Conservation (phyloP, 2,113 vertebrate genomes). For the Andinoacara biseriatus region DNA sequence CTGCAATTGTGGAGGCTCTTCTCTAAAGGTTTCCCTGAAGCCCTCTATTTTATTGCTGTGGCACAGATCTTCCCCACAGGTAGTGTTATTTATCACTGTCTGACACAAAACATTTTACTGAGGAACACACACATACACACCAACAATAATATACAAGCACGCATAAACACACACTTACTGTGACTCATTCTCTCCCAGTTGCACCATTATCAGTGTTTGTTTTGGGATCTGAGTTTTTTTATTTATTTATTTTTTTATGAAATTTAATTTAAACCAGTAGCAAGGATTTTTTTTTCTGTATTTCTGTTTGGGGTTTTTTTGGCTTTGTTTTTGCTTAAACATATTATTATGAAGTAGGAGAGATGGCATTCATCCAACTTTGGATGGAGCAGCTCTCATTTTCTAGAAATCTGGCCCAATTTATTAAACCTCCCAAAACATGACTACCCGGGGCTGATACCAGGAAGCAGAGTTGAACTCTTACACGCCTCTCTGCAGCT, state of each 20-base stretch:
- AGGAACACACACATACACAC: slow-evolving; percentile 9
- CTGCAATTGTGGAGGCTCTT: slow-evolving; percentile 28
- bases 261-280: neutral
- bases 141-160: neutral
- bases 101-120: slow-evolving; percentile 13
- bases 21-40: slow-evolving; percentile 35
- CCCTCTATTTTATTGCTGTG: slow-evolving; percentile 43
- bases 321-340: neutral
- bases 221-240: neutral
- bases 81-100: slow-evolving; percentile 40
- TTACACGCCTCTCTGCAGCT: too few species aligned
- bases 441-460: too few species aligned
- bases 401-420: too few species aligned
- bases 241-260: neutral
- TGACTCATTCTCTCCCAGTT: neutral
- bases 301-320: too few species aligned
- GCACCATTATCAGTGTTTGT: neutral
- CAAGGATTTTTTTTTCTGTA: neutral
- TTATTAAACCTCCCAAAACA: too few species aligned
- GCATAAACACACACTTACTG: neutral
- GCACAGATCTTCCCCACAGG: slow-evolving; percentile 25
- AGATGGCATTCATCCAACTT: too few species aligned
- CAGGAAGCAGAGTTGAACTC: too few species aligned
- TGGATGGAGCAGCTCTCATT: too few species aligned
- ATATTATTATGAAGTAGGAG: neutral